Conservation (phyloP, 2,888 invertebrate species). For the Brachyptera risi region DNA sequence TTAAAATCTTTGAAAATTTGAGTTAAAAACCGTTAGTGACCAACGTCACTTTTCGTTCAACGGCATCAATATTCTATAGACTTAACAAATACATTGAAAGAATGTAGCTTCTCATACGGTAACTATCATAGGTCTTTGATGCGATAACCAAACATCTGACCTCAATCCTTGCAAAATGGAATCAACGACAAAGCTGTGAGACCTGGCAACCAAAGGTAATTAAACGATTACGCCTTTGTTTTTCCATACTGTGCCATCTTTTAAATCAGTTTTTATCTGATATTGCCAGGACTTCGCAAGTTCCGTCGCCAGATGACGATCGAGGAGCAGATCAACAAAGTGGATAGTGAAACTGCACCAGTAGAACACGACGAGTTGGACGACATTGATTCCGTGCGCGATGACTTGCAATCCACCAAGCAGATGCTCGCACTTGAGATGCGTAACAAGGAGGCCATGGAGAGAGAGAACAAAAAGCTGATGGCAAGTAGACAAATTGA, state of each 20-base stretch:
- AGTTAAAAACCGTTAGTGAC: too few species aligned
- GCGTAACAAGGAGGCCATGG: conserved; percentile 78
- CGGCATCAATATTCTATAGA: too few species aligned
- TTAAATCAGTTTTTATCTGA: background rate
- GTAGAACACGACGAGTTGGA: conserved; percentile 74
- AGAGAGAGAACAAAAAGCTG: conserved; percentile 80
- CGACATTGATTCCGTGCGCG: conserved; percentile 85
- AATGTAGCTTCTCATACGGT: too few species aligned
- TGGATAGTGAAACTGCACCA: conserved; percentile 63
- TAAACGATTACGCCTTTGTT: too few species aligned
- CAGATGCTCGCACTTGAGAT: conserved; percentile 84
- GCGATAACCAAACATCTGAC: too few species aligned
- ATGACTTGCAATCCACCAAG: conserved; percentile 87
- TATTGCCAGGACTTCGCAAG: conserved; percentile 58
- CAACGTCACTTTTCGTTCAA: too few species aligned
- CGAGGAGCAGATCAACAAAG: conserved; percentile 83
- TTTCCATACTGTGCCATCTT: background rate
- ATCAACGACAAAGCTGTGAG: too few species aligned
- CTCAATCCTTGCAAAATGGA: too few species aligned
- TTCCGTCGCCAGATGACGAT: conserved; percentile 86
- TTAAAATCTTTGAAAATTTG: too few species aligned
- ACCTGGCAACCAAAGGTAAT: background rate
- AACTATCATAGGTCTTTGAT: too few species aligned
- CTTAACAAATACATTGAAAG: too few species aligned
- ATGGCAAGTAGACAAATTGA: conserved; percentile 38